Evolutionary conservation across 2,888 invertebrate genomes (phyloP), one percentile per base, ranked within the genome.

Genomic region (Eurytoma californica): DNA sequence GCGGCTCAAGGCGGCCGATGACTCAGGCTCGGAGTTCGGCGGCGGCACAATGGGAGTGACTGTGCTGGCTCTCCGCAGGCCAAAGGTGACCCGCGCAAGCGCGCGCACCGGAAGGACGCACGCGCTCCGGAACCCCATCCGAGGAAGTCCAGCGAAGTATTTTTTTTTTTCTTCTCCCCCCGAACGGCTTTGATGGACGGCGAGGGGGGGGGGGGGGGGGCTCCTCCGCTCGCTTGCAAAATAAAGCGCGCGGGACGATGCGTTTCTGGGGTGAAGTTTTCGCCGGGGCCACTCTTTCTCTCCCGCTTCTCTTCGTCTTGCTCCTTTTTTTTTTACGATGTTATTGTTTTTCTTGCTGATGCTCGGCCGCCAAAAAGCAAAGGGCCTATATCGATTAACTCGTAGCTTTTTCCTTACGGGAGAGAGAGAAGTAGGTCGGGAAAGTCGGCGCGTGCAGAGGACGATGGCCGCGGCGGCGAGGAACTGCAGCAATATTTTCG

Each of bases 311-410:
- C 39, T 4, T 39, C 39, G 0, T 39, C 39, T 9, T 7, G 9
- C 9, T 5, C 39, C 39, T 39, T 53, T 49, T 24, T 66, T 70
- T 66, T 24, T 72, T 51, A 9, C 7, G 7, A 20, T 70, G 70
- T 70, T 70, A 58, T 70, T 70, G 65, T 76, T 69, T 51, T 55
- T 61, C 53, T 66, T 57, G 73, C 16, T 16, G 65, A 66, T 73
- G 47, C 28, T 47, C n/a, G 16, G 49, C 24, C 2, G n/a, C 24
- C 4, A 72, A 39, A 53, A 53, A 63, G 14, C 30, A 3, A 16
- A 24, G 20, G 9, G 16, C 16, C 30, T 18, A 49, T 24, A 72
- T 63, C 30, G 16, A 67, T 73, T 47, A 67, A 49, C 60, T 60
- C 18, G 49, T 58, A n/a, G 47, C 24, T n/a, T 60, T 69, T 70